Conservation (phyloP, 2,888 invertebrate genomes). For the Isotomurus palustris region DNA sequence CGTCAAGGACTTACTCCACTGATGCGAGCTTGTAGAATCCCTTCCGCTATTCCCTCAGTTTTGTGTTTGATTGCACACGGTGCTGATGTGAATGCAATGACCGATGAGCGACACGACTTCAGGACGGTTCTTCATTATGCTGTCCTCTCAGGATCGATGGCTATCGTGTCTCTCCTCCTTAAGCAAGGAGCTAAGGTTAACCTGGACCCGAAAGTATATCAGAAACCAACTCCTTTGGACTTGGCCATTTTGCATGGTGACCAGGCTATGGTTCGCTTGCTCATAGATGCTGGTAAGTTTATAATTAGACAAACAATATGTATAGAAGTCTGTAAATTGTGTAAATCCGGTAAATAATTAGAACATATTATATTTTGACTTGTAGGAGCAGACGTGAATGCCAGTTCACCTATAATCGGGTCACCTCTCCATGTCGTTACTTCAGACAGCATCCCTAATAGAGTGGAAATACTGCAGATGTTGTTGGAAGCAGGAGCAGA, state of each 20-base stretch:
- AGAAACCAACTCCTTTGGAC: conserved; percentile 75
- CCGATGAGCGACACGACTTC: conserved; percentile 79
- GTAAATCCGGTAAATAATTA: no score
- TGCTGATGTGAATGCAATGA: conserved; percentile 79
- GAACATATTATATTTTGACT: conserved; percentile 9
- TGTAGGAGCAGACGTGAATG: conserved; percentile 71
- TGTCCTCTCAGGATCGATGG: conserved; percentile 67
- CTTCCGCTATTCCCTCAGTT: conserved; percentile 64
- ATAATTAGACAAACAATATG: no score
- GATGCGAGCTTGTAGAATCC: conserved; percentile 81
- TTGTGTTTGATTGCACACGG: conserved; percentile 71
- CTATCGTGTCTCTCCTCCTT: conserved; percentile 69
- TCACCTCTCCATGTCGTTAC: conserved; percentile 77
- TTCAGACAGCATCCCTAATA: conserved; percentile 69
- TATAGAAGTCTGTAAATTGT: no score
- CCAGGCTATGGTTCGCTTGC: conserved; percentile 63
- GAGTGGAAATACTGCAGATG: conserved; percentile 55
- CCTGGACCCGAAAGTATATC: conserved; percentile 57
- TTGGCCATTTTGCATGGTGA: conserved; percentile 79
- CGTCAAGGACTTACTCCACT: conserved; percentile 81
- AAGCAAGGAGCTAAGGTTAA: conserved; percentile 75
- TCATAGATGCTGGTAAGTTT: conserved; percentile 66
- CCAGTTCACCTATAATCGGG: conserved; percentile 74
- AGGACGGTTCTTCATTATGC: conserved; percentile 85
- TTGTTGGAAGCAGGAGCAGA: conserved; percentile 67